These are phyloP conservation scores for Dynastes grantii DNA, from an alignment of 2,888 invertebrate genomes.

Conservation along the genomic window DNA sequence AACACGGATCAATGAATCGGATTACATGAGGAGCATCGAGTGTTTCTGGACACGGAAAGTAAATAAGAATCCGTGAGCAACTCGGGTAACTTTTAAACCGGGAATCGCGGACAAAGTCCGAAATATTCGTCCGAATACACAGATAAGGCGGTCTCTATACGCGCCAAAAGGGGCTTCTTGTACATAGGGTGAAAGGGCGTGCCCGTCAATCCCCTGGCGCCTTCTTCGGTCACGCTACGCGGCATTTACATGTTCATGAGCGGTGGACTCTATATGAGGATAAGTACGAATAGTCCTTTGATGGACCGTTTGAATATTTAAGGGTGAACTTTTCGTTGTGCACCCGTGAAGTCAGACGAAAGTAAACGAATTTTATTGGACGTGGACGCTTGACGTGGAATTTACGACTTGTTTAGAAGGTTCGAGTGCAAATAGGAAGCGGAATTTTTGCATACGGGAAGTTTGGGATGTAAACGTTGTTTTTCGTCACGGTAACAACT, in stretches of 20 bases:
- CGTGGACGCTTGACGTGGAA: background rate
- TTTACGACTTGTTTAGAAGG: constrained; percentile 20
- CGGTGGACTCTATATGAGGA: background rate
- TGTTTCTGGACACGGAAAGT: constrained; percentile 18
- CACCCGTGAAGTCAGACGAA: constrained; percentile 11
- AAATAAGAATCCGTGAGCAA: constrained; percentile 11
- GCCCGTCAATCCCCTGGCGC: constrained; percentile 17
- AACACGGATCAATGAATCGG: constrained; percentile 27
- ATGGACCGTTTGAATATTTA: constrained; percentile 39
- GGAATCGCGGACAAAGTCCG: constrained; percentile 23
- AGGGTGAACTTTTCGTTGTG: constrained; percentile 8
- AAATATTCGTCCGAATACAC: background rate
- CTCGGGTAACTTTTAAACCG: background rate
- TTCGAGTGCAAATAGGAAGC: background rate
- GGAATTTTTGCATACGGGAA: background rate
- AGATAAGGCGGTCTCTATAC: constrained; percentile 16
- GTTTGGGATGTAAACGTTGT: no score
- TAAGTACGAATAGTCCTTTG: constrained; percentile 32
- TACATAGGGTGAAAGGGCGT: background rate
- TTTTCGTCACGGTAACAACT: no score
- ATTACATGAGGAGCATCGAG: constrained; percentile 26
- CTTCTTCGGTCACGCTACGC: constrained; percentile 35
- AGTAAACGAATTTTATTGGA: constrained; percentile 21
- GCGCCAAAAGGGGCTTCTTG: background rate
- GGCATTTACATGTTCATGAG: constrained; percentile 39